Evolutionary conservation across 2,797 vertebrate species (phyloP).

Genomic region (Gymnocypris eckloni): DNA sequence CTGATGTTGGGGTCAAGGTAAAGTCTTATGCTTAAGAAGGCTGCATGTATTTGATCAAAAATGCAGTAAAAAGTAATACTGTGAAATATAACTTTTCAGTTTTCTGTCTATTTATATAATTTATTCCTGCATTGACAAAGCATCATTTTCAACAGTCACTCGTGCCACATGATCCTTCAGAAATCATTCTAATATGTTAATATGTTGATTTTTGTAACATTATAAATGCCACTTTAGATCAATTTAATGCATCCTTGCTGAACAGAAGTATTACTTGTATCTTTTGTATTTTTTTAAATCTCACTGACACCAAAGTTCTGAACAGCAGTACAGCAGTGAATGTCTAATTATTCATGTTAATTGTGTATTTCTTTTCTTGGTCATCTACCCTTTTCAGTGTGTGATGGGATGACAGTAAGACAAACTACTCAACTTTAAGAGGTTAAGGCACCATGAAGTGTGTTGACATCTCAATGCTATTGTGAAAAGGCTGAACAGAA

Average conservation of each 20-base stretch:
- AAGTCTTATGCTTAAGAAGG: background rate
- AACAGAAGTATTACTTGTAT: background rate
- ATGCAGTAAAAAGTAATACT: background rate
- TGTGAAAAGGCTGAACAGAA: constrained; percentile 20
- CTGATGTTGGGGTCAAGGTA: no score
- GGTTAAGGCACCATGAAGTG: constrained; percentile 22
- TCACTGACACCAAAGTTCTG: background rate
- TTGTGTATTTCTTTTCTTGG: background rate
- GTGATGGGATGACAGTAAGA: background rate
- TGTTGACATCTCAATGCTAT: background rate
- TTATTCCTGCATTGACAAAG: background rate
- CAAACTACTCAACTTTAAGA: constrained; percentile 9
- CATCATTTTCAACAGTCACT: background rate
- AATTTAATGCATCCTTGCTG: background rate
- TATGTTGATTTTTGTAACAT: background rate
- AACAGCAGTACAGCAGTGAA: background rate
- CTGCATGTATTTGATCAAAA: background rate
- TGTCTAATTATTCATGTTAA: background rate
- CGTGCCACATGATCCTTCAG: background rate
- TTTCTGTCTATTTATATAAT: background rate
- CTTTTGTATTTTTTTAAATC: no score
- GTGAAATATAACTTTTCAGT: background rate
- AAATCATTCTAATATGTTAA: background rate
- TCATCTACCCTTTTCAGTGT: background rate
- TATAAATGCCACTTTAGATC: background rate